These are phyloP conservation scores for Listronotus bonariensis DNA, from an alignment of 1,140 invertebrate species.

Conservation along the genomic window DNA sequence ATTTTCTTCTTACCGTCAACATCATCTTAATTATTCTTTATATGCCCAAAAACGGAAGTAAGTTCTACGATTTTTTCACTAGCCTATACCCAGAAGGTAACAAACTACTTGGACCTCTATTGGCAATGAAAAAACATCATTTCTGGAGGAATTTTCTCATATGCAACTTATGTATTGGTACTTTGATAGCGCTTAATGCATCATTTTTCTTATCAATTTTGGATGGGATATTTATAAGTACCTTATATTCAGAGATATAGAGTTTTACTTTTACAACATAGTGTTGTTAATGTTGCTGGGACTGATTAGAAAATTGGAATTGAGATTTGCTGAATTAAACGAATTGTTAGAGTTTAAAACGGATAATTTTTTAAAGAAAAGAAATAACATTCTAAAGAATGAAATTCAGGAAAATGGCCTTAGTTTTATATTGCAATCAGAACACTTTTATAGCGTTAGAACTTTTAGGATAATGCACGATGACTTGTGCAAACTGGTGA, in stretches of 20 bases:
- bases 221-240: slow-evolving; percentile 26
- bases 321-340: slow-evolving; percentile 35
- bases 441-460: slow-evolving; percentile 34
- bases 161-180: slow-evolving; percentile 29
- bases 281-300: slow-evolving; percentile 21
- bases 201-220: slow-evolving; percentile 28
- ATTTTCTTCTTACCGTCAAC: slow-evolving; percentile 24
- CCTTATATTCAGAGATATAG: slow-evolving; percentile 28
- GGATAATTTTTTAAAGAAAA: slow-evolving; percentile 26
- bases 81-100: slow-evolving; percentile 33
- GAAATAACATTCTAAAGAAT: slow-evolving; percentile 1
- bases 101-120: slow-evolving; percentile 23
- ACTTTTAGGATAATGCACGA: slow-evolving; percentile 32
- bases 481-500: slow-evolving; percentile 28
- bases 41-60: slow-evolving; percentile 22
- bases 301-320: slow-evolving; percentile 26
- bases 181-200: slow-evolving; percentile 18
- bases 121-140: slow-evolving; percentile 24
- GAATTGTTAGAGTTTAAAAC: slow-evolving; percentile 28
- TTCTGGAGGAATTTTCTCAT: slow-evolving; percentile 33
- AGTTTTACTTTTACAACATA: slow-evolving; percentile 33
- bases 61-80: slow-evolving; percentile 28
- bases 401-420: slow-evolving; percentile 8
- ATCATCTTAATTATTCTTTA: slow-evolving; percentile 19
- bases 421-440: slow-evolving; percentile 25